Conservation (phyloP, 1,140 invertebrate genomes). For the Saccostrea cuccullata region DNA sequence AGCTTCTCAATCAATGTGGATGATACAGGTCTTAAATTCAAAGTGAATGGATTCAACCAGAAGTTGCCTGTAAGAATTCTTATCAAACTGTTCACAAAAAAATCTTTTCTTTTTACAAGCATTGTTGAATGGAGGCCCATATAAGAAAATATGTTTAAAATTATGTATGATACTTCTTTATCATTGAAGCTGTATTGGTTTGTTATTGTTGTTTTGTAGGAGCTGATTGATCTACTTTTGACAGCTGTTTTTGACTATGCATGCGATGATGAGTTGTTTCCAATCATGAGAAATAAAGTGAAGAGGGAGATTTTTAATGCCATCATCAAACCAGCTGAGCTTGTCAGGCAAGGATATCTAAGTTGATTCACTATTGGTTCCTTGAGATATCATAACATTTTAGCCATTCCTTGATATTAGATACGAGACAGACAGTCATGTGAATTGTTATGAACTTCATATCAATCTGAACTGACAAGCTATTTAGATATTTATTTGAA, state of each 20-base stretch:
- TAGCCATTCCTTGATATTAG: too few relatives aligned
- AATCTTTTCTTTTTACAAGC: too few relatives aligned
- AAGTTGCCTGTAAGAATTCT: slow-evolving; percentile 84
- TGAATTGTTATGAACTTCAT: too few relatives aligned
- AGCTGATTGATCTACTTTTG: slow-evolving; percentile 57
- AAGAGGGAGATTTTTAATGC: slow-evolving; percentile 62
- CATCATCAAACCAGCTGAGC: slow-evolving; percentile 61
- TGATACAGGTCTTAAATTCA: slow-evolving; percentile 86
- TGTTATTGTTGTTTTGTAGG: slow-evolving; percentile 40
- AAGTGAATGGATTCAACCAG: slow-evolving; percentile 87
- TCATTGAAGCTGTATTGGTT: too few relatives aligned
- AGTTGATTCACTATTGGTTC: not conserved
- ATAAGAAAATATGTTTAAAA: too few relatives aligned
- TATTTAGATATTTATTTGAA: too few relatives aligned
- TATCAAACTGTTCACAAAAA: not conserved
- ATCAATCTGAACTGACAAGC: too few relatives aligned
- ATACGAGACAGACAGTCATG: too few relatives aligned
- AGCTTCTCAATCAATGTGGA: slow-evolving; percentile 80
- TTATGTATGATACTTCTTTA: too few relatives aligned
- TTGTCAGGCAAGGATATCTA: slow-evolving; percentile 55
- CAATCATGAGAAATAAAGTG: slow-evolving; percentile 57
- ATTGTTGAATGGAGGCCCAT: too few relatives aligned
- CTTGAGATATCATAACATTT: too few relatives aligned
- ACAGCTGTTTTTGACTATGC: slow-evolving; percentile 56
- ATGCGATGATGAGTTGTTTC: slow-evolving; percentile 53